Evolutionary conservation across 2,797 vertebrate species (phyloP).

Genomic region (Fratercula arctica): DNA sequence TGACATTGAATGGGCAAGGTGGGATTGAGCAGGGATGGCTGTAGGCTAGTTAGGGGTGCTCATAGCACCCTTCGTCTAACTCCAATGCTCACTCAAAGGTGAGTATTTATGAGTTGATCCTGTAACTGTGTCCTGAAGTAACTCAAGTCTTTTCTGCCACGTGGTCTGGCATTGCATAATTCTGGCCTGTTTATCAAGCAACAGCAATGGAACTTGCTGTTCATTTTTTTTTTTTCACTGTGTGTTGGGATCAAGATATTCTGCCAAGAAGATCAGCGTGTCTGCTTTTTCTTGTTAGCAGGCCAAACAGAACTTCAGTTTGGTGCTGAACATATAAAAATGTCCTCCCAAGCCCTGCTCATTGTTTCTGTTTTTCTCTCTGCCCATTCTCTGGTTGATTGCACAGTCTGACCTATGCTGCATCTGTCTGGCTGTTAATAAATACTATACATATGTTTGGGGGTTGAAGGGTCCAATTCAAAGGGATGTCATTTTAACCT

Average conservation of each 20-base stretch:
- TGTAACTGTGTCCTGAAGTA: neutral
- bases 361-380: neutral
- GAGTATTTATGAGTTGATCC: neutral
- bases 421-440: neutral
- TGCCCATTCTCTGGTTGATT: neutral
- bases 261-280: neutral
- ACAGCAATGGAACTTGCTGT: neutral
- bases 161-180: neutral
- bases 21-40: neutral
- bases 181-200: conserved; percentile 4
- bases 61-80: neutral
- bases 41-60: neutral
- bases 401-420: neutral
- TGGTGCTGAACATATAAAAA: neutral
- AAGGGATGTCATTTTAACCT: neutral
- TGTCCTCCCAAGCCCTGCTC: neutral
- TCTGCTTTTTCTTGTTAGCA: neutral
- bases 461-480: neutral
- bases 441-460: neutral
- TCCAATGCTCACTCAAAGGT: neutral
- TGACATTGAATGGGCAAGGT: fast-evolving
- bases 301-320: neutral
- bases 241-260: neutral
- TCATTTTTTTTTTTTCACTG: neutral
- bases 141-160: neutral